A percentile compares a stretch with the other conserved stretches of the same genome.
phyloP scores from a whole-genome alignment of 2,113 vertebrate species.

The Lagopus leucura region DNA sequence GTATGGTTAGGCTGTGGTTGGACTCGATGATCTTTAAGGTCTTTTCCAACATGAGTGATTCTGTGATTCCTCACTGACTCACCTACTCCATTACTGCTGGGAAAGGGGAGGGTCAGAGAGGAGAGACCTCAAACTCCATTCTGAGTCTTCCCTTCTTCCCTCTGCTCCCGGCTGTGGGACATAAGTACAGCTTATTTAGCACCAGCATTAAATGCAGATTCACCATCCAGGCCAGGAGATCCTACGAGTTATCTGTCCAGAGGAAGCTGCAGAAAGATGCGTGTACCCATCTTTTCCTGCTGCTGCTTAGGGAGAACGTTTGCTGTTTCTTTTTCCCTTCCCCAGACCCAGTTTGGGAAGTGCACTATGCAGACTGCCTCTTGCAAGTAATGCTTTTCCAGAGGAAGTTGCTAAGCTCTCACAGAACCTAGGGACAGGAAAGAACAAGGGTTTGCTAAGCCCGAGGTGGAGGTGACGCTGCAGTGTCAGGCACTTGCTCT shows the following conservation, averaged over 20 bases:
- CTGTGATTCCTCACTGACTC: neutral
- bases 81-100: neutral
- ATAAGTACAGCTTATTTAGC: neutral
- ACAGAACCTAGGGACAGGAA: neutral
- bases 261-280: neutral
- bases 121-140: neutral
- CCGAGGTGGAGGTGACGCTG: neutral
- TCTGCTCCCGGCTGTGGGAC: neutral
- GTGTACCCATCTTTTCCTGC: neutral
- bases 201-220: neutral
- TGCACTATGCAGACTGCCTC: neutral
- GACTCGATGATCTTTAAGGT: no score
- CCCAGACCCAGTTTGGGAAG: neutral
- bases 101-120: neutral
- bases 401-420: neutral
- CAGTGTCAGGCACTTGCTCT: neutral
- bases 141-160: neutral
- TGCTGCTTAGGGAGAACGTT: neutral
- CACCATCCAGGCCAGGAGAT: neutral
- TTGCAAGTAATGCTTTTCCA: neutral
- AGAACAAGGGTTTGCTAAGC: neutral
- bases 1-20: no score
- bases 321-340: neutral
- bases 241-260: neutral
- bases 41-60: no score